These are phyloP conservation scores for Caretta caretta DNA, from an alignment of 2,113 vertebrate genomes.

Conservation along the genomic window DNA sequence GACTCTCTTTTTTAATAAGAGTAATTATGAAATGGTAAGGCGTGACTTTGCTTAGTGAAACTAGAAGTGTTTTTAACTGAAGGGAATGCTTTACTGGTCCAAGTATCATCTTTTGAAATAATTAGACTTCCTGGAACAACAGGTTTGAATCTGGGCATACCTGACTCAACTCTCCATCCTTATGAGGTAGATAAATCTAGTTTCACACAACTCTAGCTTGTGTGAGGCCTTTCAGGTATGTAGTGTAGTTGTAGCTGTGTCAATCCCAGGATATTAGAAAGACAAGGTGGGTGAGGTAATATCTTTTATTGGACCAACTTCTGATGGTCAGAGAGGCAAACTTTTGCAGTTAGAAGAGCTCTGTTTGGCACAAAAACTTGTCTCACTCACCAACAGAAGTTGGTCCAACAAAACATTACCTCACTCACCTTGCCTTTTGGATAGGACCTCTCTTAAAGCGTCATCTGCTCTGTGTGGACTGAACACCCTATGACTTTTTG, in stretches of 20 bases:
- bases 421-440: too few species aligned
- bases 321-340: too few species aligned
- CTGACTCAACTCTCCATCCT: slow-evolving; percentile 43
- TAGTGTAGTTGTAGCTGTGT: not conserved
- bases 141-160: slow-evolving; percentile 48
- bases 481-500: not conserved
- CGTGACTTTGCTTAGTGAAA: not conserved
- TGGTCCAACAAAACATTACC: too few species aligned
- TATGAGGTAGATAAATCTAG: slow-evolving; percentile 58
- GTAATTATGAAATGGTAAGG: not conserved
- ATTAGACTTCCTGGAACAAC: not conserved
- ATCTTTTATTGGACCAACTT: too few species aligned
- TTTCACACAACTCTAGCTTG: slow-evolving; percentile 5
- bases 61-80: not conserved
- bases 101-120: slow-evolving; percentile 37
- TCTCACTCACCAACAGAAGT: too few species aligned
- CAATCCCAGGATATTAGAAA: too few species aligned
- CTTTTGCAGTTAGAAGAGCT: too few species aligned
- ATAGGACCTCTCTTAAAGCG: too few species aligned
- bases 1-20: not conserved
- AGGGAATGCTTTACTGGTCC: not conserved
- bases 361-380: too few species aligned
- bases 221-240: not conserved
- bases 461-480: too few species aligned
- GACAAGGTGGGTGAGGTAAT: too few species aligned